Percentiles rank a stretch among this genome's conserved stretches.
phyloP scores from a whole-genome alignment of 2,888 invertebrate genomes.

The Cheilosia impressa region DNA sequence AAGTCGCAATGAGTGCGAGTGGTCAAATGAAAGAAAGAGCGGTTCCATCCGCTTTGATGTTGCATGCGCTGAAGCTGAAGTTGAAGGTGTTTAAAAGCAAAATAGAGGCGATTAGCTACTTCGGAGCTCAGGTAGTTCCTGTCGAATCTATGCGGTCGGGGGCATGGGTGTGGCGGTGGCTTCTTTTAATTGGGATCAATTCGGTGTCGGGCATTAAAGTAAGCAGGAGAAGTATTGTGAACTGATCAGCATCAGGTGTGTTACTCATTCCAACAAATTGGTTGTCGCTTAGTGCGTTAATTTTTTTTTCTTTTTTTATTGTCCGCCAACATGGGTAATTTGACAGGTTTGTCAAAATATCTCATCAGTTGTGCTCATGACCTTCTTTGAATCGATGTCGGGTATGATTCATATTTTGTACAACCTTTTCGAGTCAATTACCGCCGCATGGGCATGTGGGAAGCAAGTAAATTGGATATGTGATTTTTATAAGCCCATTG shows the following conservation, averaged over 20 bases:
- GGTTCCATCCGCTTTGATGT: slow-evolving; percentile 63
- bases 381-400: slow-evolving; percentile 52
- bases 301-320: not conserved
- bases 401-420: slow-evolving; percentile 42
- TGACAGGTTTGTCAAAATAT: slow-evolving; percentile 74
- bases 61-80: slow-evolving; percentile 32
- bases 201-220: slow-evolving; percentile 52
- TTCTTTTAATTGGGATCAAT: slow-evolving; percentile 73
- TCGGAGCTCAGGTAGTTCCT: slow-evolving; percentile 52
- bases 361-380: slow-evolving; percentile 52
- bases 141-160: slow-evolving; percentile 4
- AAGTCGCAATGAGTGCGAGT: slow-evolving; percentile 50
- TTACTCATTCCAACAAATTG: slow-evolving; percentile 67
- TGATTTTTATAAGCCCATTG: slow-evolving; percentile 65
- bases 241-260: slow-evolving; percentile 50
- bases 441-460: slow-evolving; percentile 18
- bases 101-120: slow-evolving; percentile 73
- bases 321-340: slow-evolving; percentile 52
- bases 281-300: slow-evolving; percentile 44
- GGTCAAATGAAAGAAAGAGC: slow-evolving; percentile 26
- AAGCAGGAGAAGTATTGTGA: slow-evolving; percentile 13
- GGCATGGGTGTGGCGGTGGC: slow-evolving; percentile 36
- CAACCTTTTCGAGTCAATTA: slow-evolving; percentile 44
- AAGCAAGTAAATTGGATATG: slow-evolving; percentile 68
- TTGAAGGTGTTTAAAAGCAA: slow-evolving; percentile 57